Conservation (phyloP, 1,140 invertebrate genomes). For the Campodea augens region DNA sequence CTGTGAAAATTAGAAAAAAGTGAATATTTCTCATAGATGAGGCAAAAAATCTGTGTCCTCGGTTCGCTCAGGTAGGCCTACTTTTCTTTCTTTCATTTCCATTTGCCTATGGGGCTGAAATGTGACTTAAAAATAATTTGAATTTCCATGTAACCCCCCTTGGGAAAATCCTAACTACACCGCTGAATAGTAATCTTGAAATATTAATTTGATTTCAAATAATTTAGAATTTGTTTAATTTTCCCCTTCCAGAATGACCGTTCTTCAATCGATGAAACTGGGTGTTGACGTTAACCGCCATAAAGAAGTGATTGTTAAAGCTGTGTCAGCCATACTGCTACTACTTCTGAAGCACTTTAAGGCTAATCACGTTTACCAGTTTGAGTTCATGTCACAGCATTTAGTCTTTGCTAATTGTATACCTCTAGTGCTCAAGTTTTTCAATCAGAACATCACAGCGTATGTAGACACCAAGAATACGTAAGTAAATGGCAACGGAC, state of each 20-base stretch:
- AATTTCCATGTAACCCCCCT: too few relatives aligned
- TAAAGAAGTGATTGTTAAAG: conserved; percentile 97
- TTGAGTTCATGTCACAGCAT: conserved; percentile 98
- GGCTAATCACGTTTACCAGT: conserved; percentile 97
- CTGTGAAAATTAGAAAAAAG: too few relatives aligned
- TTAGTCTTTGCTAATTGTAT: conserved; percentile 99
- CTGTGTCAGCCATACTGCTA: conserved; percentile 83
- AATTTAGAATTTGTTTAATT: too few relatives aligned
- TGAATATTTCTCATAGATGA: too few relatives aligned
- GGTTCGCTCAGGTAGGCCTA: too few relatives aligned
- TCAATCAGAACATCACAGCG: conserved; percentile 93
- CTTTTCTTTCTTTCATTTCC: too few relatives aligned
- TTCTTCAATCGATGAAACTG: conserved; percentile 90
- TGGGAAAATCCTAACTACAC: too few relatives aligned
- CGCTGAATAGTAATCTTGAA: too few relatives aligned
- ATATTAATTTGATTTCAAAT: too few relatives aligned
- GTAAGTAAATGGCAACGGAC: conserved; percentile 26
- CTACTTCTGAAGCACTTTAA: conserved; percentile 95
- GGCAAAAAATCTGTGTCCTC: too few relatives aligned
- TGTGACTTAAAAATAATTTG: too few relatives aligned
- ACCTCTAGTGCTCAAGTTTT: conserved; percentile 93
- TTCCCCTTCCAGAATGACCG: conserved; percentile 48
- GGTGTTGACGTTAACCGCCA: conserved; percentile 95
- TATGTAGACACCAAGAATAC: conserved; percentile 91
- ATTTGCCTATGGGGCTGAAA: too few relatives aligned